Evolutionary conservation across 2,797 vertebrate species (phyloP).

Genomic region (Brotula barbata): DNA sequence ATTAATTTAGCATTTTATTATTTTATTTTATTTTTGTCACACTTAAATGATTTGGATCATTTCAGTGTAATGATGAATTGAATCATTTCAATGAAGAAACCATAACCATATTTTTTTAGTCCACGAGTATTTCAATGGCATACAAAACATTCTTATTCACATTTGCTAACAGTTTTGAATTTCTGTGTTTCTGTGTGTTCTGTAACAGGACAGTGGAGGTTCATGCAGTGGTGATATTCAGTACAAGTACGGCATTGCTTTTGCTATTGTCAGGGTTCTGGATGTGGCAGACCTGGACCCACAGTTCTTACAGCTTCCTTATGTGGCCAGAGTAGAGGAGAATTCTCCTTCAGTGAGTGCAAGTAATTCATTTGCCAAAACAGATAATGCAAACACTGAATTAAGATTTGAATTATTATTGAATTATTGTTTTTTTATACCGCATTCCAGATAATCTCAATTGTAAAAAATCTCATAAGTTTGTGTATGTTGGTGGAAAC

Average conservation of each 20-base stretch:
- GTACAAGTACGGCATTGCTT: constrained; percentile 40
- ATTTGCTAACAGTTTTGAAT: neutral
- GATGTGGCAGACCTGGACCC: constrained; percentile 87
- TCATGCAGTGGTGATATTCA: fast-evolving
- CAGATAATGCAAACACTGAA: no score
- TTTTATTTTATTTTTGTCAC: no score
- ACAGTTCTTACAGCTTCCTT: constrained; percentile 80
- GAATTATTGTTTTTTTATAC: no score
- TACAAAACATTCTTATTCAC: neutral
- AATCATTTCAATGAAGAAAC: no score
- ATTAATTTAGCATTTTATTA: no score
- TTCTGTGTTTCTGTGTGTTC: constrained; percentile 26
- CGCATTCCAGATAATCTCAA: no score
- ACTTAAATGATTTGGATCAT: no score
- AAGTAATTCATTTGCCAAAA: no score
- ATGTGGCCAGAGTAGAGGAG: constrained; percentile 73
- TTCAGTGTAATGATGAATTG: no score
- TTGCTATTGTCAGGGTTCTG: constrained; percentile 78
- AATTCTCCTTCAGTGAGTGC: constrained; percentile 74
- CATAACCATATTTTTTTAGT: neutral
- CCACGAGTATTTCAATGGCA: neutral
- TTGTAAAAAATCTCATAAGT: no score
- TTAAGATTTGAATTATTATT: no score
- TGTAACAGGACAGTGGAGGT: constrained; percentile 82
- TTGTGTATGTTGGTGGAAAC: no score